Base-by-base conservation (phyloP, 2,888 invertebrate genomes). In the Nephrotoma flavescens region DNA sequence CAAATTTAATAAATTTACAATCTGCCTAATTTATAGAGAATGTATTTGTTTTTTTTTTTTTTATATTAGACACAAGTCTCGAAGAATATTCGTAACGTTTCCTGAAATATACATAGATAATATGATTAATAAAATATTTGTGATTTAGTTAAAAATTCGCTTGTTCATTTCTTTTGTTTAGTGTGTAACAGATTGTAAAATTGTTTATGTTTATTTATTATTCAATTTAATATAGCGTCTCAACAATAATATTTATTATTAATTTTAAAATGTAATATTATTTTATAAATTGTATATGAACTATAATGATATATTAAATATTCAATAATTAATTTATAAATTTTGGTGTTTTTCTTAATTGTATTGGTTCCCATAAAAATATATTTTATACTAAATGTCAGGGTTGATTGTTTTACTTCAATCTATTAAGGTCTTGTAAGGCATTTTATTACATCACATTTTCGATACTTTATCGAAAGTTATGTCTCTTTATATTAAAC, bases 321-420 rank as follows among this genome's bases (percentile, higher is more conserved):
- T 31, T 9, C 3, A 71, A 31, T 71, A 71, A 71, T 31, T 71
- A 71, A 71, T 31, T 31, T 71, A 9, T 47, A 84, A 42, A 42
- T 42, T 42, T 84, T 84, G 84, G 84, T 84, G 84, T 84, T 84
- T 84, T 84, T 84, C 84, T 84, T 84, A 84, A 84, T 84, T 84
- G 84, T 84, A 84, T 84, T 84, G 84, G 84, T 84, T 84, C 84
- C 84, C 84, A 42, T 84, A 84, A 84, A 84, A 84, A 42, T 84
- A 41, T 42, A 84, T 42, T 84, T 71, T 31, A 71, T 71, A 31
- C 31, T 31, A n/a, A n/a, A 71, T 11, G 71, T 71, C 71, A 71
- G 71, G 71, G 31, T 71, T 71, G 71, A 71, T 11, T 71, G 9
- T 9, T 9, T 57, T 6, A 57, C 52, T 57, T 57, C 52, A 15